Base-by-base conservation (phyloP, 1,140 invertebrate genomes). In the Trichomalopsis sarcophagae region DNA sequence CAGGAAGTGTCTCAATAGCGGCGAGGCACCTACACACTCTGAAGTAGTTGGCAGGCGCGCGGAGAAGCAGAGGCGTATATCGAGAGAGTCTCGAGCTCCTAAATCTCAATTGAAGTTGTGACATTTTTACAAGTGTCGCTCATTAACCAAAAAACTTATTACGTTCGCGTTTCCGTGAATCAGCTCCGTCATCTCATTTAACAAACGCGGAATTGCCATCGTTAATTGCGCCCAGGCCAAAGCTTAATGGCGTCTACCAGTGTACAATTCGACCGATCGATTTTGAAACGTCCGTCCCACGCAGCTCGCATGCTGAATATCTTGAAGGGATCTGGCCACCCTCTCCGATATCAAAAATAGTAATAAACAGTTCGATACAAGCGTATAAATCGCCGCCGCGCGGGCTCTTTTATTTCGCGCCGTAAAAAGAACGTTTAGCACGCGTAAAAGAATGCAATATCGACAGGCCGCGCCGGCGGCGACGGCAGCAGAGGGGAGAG, bases 101-200 rank as follows among this genome's bases (percentile, higher is more conserved):
- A 85, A 84, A 82, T 76, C 80, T 82, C 84, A 85, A 85, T 85
- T 85, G 84, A 44, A 81, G 55, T 80, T 74, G 55, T 77, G 79
- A 82, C 84, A 82, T 78, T 44, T 78, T 77, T 62, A 73, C 73
- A 80, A 77, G 79, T 85, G 84, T 77, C 80, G 47, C 40, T 82
- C 62, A 62, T 85, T 85, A 85, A 69, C 80, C 55, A 81, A 85
- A 76, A 81, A 40, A 27, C 27, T 27, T 27, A 80, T 75, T 81
- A 81, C 47, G 66, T 30, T 40, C n/a, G 13, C 9, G 11, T 74
- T 82, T 82, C 80, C 40, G 27, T 44, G 84, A 82, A 86, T 71
- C 27, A 17, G 75, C 80, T 6, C 13, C 21, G 85, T 86, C 85
- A 86, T n/a, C 81, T 82, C 75, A 74, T 79, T 86, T 86, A 86